These are phyloP conservation scores for Caenorhabditis briggsae DNA, from an alignment of 1,140 invertebrate genomes.

Conservation along the genomic window DNA sequence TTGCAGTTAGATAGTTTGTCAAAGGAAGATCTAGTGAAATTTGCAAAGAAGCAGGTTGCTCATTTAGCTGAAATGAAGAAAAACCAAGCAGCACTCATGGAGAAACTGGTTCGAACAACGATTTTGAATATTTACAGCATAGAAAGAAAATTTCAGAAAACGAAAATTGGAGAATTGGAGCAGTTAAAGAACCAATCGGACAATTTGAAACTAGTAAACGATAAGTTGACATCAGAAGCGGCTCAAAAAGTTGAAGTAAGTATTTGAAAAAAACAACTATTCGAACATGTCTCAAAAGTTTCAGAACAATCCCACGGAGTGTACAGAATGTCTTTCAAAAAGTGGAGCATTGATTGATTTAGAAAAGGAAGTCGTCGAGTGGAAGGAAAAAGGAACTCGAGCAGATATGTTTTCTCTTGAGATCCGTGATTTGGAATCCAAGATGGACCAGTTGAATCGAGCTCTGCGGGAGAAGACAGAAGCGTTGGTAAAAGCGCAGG, in stretches of 20 bases:
- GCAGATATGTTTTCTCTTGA: constrained; percentile 37
- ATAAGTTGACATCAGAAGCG: constrained; percentile 3
- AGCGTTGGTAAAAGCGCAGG: constrained; percentile 43
- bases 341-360: neutral
- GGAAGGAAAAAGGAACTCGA: constrained; percentile 22
- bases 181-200: constrained; percentile 16
- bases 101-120: neutral
- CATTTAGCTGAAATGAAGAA: constrained; percentile 43
- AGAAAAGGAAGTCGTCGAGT: constrained; percentile 16
- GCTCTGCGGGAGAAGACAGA: constrained; percentile 21
- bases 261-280: neutral
- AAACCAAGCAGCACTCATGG: constrained; percentile 28
- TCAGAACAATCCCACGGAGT: constrained; percentile 27
- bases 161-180: neutral
- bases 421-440: constrained; percentile 4
- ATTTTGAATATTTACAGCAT: neutral
- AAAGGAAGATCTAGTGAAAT: constrained; percentile 35
- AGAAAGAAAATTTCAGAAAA: constrained; percentile 4
- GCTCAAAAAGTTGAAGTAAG: constrained; percentile 40
- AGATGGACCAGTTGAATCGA: constrained; percentile 25
- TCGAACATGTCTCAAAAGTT: neutral
- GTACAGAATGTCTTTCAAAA: constrained; percentile 34
- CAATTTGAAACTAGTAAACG: constrained; percentile 24
- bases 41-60: constrained; percentile 28
- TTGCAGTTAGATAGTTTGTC: constrained; percentile 21